phyloP scores from a whole-genome alignment of 2,797 vertebrate genomes.

The Enteromius radiatus region DNA sequence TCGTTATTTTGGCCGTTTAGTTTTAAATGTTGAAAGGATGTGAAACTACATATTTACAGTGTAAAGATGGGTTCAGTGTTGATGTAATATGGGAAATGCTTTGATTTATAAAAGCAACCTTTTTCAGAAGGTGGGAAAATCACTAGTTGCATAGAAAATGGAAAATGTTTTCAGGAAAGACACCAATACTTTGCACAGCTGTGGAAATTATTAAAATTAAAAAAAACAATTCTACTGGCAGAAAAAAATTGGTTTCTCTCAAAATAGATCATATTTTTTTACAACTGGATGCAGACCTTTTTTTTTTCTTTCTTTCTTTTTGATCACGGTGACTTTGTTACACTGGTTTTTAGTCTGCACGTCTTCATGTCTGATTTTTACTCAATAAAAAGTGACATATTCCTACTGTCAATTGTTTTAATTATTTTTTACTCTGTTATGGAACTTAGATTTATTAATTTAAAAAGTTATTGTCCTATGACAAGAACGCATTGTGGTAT shows the following conservation, averaged over 20 bases:
- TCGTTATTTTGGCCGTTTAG: slow-evolving; percentile 61
- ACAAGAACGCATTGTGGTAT: neutral
- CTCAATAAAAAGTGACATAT: slow-evolving; percentile 85
- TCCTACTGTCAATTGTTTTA: slow-evolving; percentile 13
- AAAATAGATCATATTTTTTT: slow-evolving; percentile 85
- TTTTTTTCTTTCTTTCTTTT: slow-evolving; percentile 88
- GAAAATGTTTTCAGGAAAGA: slow-evolving; percentile 75
- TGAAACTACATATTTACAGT: slow-evolving; percentile 80
- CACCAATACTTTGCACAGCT: slow-evolving; percentile 86
- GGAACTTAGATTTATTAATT: neutral
- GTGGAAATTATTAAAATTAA: slow-evolving; percentile 75
- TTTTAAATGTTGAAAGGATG: slow-evolving; percentile 78
- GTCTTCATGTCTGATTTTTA: slow-evolving; percentile 93
- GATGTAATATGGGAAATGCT: slow-evolving; percentile 75
- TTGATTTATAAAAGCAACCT: slow-evolving; percentile 85
- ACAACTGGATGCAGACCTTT: slow-evolving; percentile 89
- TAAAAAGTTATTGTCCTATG: neutral
- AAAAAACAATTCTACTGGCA: slow-evolving; percentile 82
- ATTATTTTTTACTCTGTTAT: neutral
- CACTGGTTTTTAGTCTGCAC: slow-evolving; percentile 99
- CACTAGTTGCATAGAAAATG: slow-evolving; percentile 55
- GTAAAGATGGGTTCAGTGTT: slow-evolving; percentile 77
- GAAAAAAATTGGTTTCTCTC: slow-evolving; percentile 80
- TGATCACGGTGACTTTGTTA: slow-evolving; percentile 90
- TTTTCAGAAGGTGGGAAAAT: slow-evolving; percentile 71